phyloP scores from a whole-genome alignment of 2,888 invertebrate species.

The Capitulum mitella region DNA sequence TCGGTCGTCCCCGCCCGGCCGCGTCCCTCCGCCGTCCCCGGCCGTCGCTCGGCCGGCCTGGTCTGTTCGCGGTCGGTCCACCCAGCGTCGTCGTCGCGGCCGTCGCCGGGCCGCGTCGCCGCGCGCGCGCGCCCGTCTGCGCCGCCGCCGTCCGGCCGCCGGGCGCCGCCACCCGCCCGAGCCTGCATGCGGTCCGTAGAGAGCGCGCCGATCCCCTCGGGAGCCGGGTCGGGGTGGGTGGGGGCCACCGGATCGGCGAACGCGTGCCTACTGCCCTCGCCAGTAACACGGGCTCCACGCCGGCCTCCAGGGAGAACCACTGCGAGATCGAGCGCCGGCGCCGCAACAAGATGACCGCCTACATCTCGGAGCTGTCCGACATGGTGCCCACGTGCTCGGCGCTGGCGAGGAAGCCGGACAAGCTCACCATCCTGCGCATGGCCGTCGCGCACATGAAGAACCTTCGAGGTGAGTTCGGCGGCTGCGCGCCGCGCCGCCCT shows the following conservation, averaged over 20 bases:
- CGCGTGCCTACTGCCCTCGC: neutral
- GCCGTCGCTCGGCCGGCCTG: neutral
- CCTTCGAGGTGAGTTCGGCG: slow-evolving; percentile 62
- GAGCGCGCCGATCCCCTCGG: neutral
- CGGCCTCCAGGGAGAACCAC: slow-evolving; percentile 76
- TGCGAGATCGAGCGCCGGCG: slow-evolving; percentile 97
- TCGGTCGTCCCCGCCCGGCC: neutral
- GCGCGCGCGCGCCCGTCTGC: neutral
- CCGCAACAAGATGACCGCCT: slow-evolving; percentile 99
- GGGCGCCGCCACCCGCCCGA: neutral
- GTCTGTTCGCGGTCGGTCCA: too few relatives aligned
- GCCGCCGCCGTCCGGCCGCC: neutral
- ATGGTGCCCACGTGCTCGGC: slow-evolving; percentile 99
- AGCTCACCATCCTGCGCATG: slow-evolving; percentile 97
- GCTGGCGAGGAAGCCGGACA: slow-evolving; percentile 95
- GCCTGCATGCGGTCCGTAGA: slow-evolving; percentile 7
- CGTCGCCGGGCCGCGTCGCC: too few relatives aligned
- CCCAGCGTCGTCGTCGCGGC: too few relatives aligned
- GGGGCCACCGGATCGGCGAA: neutral
- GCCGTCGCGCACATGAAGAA: slow-evolving; percentile 99
- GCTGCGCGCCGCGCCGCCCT: neutral
- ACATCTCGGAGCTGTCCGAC: slow-evolving; percentile 97
- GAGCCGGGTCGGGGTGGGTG: neutral
- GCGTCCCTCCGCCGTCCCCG: neutral
- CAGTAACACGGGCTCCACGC: slow-evolving; percentile 24